These are phyloP conservation scores for Hydractinia symbiolongicarpus DNA, from an alignment of 30 jellyfish, hydroid and myxozoan genomes.

Conservation along the genomic window DNA sequence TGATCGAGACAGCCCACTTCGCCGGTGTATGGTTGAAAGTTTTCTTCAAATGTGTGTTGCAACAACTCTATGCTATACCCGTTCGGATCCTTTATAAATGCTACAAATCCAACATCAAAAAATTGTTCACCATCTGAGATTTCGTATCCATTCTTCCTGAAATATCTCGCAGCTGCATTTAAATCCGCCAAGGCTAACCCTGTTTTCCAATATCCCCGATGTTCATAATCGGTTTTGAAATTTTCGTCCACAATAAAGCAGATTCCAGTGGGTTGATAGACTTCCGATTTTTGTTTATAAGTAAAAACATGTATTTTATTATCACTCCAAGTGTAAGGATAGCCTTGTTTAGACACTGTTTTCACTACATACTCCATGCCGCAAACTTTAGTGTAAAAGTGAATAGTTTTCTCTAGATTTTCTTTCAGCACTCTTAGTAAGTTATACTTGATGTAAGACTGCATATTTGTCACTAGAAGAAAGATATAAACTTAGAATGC, in stretches of 20 bases:
- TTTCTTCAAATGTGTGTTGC: background rate
- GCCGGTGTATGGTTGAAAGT: background rate
- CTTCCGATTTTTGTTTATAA: background rate
- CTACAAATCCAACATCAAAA: background rate
- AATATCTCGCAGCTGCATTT: background rate
- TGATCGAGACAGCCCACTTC: background rate
- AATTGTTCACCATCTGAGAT: background rate
- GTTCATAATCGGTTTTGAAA: background rate
- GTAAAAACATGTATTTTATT: constrained; percentile 1
- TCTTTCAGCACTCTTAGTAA: background rate
- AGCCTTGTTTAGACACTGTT: background rate
- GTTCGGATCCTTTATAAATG: background rate
- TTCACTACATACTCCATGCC: background rate
- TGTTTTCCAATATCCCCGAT: constrained; percentile 1
- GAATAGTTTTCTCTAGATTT: background rate
- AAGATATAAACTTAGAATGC: no score
- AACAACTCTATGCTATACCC: constrained; percentile 6
- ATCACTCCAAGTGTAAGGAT: constrained; percentile 9
- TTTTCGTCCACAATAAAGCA: background rate
- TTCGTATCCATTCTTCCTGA: background rate
- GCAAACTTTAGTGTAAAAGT: background rate
- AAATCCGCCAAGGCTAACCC: background rate
- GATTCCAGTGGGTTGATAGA: background rate
- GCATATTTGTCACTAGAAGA: no score
- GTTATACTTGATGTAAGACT: background rate